phyloP scores from a whole-genome alignment of 2,113 vertebrate species.

The Plectropomus leopardus region DNA sequence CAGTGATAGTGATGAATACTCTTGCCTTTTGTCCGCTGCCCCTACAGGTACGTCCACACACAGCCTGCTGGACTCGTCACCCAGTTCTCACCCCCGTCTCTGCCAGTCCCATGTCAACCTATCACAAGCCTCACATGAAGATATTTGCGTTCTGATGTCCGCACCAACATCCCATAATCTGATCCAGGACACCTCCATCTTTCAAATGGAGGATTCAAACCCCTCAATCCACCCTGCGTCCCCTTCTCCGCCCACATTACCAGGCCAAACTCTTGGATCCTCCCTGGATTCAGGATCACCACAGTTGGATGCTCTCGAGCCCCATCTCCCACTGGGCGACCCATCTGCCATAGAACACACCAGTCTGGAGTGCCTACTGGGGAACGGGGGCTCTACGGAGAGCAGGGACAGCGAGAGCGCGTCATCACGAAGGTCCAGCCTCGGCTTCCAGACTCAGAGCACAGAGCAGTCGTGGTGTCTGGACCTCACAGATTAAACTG shows the following conservation, averaged over 20 bases:
- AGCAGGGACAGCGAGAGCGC: constrained; percentile 78
- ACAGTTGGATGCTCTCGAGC: constrained; percentile 35
- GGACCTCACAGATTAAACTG: constrained; percentile 79
- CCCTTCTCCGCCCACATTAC: constrained; percentile 37
- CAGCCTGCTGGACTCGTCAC: constrained; percentile 62
- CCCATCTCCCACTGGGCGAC: constrained; percentile 57
- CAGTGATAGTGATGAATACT: constrained; percentile 57
- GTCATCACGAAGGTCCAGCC: constrained; percentile 78
- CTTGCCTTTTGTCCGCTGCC: constrained; percentile 69
- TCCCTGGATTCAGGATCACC: constrained; percentile 60
- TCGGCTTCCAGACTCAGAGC: constrained; percentile 79
- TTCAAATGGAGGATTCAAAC: constrained; percentile 58
- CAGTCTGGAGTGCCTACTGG: constrained; percentile 83
- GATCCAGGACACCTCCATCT: constrained; percentile 61
- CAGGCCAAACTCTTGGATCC: constrained; percentile 28
- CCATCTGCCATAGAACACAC: constrained; percentile 71
- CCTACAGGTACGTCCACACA: constrained; percentile 70
- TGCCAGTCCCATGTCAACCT: constrained; percentile 43
- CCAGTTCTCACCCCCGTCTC: constrained; percentile 60
- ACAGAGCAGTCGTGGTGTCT: constrained; percentile 85
- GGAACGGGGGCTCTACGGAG: constrained; percentile 71
- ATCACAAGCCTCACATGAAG: constrained; percentile 44
- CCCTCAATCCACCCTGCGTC: constrained; percentile 36
- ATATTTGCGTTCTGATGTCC: constrained; percentile 40
- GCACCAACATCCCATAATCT: constrained; percentile 28